phyloP scores from a whole-genome alignment of 2,113 vertebrate species.

The Stictonetta naevosa region DNA sequence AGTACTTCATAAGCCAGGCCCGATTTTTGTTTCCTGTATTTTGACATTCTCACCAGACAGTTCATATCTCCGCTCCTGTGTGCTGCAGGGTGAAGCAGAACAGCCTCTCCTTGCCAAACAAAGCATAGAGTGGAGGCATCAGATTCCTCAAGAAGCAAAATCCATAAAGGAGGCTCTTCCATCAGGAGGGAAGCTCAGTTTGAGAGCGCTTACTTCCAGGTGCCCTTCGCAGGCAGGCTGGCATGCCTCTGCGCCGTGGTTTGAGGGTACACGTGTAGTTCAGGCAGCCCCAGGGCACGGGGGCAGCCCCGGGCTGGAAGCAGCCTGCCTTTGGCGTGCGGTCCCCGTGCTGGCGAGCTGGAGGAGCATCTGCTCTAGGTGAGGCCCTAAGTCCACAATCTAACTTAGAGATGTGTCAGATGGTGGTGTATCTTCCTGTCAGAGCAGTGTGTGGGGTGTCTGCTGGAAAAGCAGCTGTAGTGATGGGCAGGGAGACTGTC shows the following conservation, averaged over 20 bases:
- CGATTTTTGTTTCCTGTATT: not conserved
- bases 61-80: not conserved
- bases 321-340: not conserved
- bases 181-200: not conserved
- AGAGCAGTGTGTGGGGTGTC: fast-evolving
- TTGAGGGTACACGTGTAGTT: fast-evolving
- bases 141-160: not conserved
- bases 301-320: not conserved
- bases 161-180: too few relatives aligned
- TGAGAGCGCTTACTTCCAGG: not conserved
- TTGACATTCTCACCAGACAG: too few relatives aligned
- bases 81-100: not conserved
- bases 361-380: not conserved
- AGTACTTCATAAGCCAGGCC: not conserved
- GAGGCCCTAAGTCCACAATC: not conserved
- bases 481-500: not conserved
- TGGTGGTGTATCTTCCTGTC: not conserved
- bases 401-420: fast-evolving
- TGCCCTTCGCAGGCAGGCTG: not conserved
- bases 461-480: fast-evolving
- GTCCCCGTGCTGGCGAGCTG: not conserved
- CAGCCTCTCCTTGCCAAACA: not conserved
- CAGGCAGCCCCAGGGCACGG: not conserved
- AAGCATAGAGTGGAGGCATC: too few relatives aligned
- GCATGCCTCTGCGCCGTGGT: not conserved